A percentile compares a stretch with the other conserved stretches of the same genome.
These are phyloP conservation scores for Drosophila pseudoobscura DNA, from an alignment of 1,140 invertebrate species.

Conservation along the genomic window DNA sequence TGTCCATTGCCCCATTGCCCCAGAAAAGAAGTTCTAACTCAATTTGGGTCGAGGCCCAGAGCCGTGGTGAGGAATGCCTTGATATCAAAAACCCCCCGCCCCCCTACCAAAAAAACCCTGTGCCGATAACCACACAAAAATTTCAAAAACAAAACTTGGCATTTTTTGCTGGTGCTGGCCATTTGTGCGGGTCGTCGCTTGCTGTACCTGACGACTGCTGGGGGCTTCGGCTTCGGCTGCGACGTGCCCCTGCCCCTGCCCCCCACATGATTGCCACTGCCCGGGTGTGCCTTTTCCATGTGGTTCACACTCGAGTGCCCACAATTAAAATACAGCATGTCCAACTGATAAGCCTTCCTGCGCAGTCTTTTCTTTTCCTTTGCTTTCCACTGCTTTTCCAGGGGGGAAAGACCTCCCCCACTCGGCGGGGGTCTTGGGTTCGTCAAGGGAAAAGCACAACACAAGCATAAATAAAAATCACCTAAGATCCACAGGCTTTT, in stretches of 20 bases:
- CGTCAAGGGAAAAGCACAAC: slow-evolving; percentile 38
- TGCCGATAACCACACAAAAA: slow-evolving; percentile 49
- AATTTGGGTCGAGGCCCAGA: slow-evolving; percentile 26
- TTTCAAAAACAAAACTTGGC: slow-evolving; percentile 51
- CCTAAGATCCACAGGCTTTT: too few relatives aligned
- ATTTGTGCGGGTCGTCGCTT: slow-evolving; percentile 45
- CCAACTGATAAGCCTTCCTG: slow-evolving; percentile 80
- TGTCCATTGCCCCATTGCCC: slow-evolving; percentile 34
- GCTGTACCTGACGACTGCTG: not conserved
- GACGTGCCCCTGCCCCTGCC: not conserved
- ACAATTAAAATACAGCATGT: slow-evolving; percentile 79
- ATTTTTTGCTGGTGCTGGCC: slow-evolving; percentile 29
- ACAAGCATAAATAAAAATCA: slow-evolving; percentile 16
- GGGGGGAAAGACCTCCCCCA: slow-evolving; percentile 3
- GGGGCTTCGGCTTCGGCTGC: too few relatives aligned
- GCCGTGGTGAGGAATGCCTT: slow-evolving; percentile 18
- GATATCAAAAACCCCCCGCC: slow-evolving; percentile 22
- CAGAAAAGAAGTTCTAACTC: slow-evolving; percentile 24
- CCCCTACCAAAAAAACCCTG: slow-evolving; percentile 29
- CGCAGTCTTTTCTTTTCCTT: slow-evolving; percentile 58
- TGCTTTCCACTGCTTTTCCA: too few relatives aligned
- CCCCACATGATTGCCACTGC: too few relatives aligned
- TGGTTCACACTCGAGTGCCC: slow-evolving; percentile 76
- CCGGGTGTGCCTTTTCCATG: slow-evolving; percentile 13
- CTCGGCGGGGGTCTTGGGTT: not conserved